Evolutionary conservation across 2,113 vertebrate species (phyloP), one percentile per base, ranked within the genome.

Genomic region (Megalops atlanticus): DNA sequence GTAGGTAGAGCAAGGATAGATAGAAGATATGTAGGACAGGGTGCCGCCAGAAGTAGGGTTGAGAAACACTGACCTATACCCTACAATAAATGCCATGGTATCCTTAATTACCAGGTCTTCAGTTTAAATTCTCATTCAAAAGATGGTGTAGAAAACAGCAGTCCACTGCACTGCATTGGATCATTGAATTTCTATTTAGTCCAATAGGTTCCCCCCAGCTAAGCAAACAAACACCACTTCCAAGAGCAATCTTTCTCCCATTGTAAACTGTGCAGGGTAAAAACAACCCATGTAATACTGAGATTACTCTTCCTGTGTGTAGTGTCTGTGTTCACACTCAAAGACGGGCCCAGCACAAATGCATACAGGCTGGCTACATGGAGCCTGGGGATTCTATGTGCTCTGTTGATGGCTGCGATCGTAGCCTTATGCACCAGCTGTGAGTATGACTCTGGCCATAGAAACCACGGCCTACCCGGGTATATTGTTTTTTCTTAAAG

Each of bases 401-500:
- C 41, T 69, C 77, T 79, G 24, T 84, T 94, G 40, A 77, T 94
- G 27, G 70, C 88, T 41, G 31, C 79, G 78, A 87, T 91, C 75
- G 81, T 85, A 27, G 90, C 89, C 75, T 75, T 78, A 36, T 85
- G 86, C 81, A 81, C 91, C 80, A 89, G 81, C 71, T 93, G 92
- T 91, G 77, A 91, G 88, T 91, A 79, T 74, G 47, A 27, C 16
- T 21, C 2, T 4, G 0, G n/a, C n/a, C 35, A 14, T 70, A 18
- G 15, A 45, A 39, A 47, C 8, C n/a, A 47, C 1, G 8, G n/a
- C n/a, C n/a, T n/a, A n/a, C n/a, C n/a, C n/a, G n/a, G n/a, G n/a
- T n/a, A n/a, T n/a, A n/a, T n/a, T n/a, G n/a, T n/a, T n/a, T 31
- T 47, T 47, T 3, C n/a, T 10, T 27, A 41, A 6, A 35, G 31